Evolutionary conservation across 2,888 invertebrate genomes (phyloP).

Genomic region (Beris morrisii): DNA sequence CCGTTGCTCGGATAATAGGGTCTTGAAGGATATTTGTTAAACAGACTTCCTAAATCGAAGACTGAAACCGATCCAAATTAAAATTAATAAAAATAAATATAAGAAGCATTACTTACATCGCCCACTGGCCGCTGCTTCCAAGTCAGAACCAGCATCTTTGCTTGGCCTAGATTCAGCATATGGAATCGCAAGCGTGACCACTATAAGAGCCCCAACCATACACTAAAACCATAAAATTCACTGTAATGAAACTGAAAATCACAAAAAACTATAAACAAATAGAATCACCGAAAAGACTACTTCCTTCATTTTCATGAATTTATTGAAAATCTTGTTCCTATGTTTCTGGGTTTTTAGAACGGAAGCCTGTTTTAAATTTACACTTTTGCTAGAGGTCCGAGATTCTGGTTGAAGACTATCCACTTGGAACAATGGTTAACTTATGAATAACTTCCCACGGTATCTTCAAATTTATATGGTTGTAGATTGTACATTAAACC

Average conservation of each 20-base stretch:
- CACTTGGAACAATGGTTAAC: constrained; percentile 40
- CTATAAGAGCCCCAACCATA: neutral
- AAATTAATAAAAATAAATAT: too few relatives aligned
- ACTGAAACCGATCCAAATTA: constrained; percentile 42
- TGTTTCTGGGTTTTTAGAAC: constrained; percentile 16
- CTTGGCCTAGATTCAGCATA: neutral
- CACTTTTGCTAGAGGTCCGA: too few relatives aligned
- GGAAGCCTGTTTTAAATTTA: constrained; percentile 11
- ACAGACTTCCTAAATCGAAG: constrained; percentile 56
- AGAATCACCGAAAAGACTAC: too few relatives aligned
- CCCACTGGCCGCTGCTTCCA: constrained; percentile 55
- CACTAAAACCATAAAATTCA: constrained; percentile 1
- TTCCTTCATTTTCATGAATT: too few relatives aligned
- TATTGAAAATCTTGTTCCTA: too few relatives aligned
- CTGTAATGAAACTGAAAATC: too few relatives aligned
- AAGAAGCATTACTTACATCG: constrained; percentile 49
- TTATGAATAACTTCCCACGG: constrained; percentile 41
- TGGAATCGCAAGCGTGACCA: neutral
- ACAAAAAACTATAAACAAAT: too few relatives aligned
- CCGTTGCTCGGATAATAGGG: constrained; percentile 36
- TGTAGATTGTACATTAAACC: neutral
- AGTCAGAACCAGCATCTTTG: constrained; percentile 44
- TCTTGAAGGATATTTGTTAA: constrained; percentile 39
- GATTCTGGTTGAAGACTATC: constrained; percentile 28
- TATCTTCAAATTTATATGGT: constrained; percentile 42